Percentiles rank a stretch among this genome's conserved stretches.
phyloP scores from a whole-genome alignment of 2,113 vertebrate genomes.

The Neotoma lepida region DNA sequence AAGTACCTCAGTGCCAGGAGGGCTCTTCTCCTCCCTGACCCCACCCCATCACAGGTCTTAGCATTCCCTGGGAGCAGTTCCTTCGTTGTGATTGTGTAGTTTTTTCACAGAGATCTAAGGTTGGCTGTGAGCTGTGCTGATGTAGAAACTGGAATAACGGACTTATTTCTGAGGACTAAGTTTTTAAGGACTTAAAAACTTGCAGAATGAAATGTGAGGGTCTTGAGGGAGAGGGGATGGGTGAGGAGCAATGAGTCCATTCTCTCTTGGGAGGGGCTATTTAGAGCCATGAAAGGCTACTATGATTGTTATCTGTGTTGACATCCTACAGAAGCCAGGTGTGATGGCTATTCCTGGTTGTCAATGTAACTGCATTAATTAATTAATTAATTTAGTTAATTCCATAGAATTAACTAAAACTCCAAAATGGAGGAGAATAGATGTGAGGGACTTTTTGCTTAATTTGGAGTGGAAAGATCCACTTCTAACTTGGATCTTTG shows the following conservation, averaged over 20 bases:
- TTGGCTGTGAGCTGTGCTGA: not conserved
- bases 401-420: not conserved
- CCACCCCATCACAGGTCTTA: not conserved
- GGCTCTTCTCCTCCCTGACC: not conserved
- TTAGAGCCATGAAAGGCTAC: not conserved
- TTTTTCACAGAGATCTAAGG: not conserved
- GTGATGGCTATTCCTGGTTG: not conserved
- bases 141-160: not conserved
- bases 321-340: not conserved
- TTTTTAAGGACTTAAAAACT: not conserved
- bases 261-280: not conserved
- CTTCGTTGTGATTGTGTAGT: not conserved
- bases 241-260: not conserved
- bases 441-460: not conserved
- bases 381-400: too few relatives aligned
- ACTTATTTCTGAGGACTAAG: not conserved
- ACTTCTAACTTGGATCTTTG: not conserved
- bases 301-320: not conserved
- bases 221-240: rapidly evolving
- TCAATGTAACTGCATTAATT: not conserved
- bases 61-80: not conserved
- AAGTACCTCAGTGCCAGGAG: not conserved
- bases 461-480: not conserved
- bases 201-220: not conserved
- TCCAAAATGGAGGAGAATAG: not conserved